Conservation (phyloP, 2,113 vertebrate genomes). For the Todiramphus chloris region DNA sequence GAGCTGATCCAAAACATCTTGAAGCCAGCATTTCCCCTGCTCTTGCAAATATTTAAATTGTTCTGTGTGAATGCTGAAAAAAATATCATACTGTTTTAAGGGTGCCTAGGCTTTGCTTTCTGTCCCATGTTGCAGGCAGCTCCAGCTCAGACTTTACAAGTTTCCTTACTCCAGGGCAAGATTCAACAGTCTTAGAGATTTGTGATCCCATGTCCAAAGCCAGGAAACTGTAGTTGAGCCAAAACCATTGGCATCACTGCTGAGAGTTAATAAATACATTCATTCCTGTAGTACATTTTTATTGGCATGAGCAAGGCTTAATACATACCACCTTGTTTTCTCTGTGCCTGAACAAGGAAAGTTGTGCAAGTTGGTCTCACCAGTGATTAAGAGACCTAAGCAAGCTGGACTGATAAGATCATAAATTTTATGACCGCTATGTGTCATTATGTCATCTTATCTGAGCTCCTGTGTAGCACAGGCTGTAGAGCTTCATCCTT, state of each 20-base stretch:
- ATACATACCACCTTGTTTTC: conserved; percentile 39
- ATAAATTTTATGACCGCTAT: not conserved
- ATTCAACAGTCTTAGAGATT: not conserved
- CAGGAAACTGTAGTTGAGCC: conserved; percentile 14
- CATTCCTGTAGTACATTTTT: conserved; percentile 49
- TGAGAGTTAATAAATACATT: conserved; percentile 49
- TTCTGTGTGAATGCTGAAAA: not conserved
- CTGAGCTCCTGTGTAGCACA: not conserved
- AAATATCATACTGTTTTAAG: not conserved
- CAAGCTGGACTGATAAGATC: not conserved
- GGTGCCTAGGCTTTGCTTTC: not conserved
- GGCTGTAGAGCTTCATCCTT: not conserved
- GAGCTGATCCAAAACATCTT: not conserved
- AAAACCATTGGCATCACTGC: conserved; percentile 35
- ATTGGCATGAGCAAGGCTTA: conserved; percentile 5
- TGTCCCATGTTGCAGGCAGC: not conserved
- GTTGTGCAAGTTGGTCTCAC: not conserved
- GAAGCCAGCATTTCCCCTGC: not conserved
- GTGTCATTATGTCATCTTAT: not conserved
- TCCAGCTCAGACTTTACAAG: not conserved
- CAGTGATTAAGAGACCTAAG: not conserved
- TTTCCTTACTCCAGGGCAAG: not conserved
- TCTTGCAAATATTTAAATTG: not conserved
- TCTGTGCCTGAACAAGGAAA: not conserved
- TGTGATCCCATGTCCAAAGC: conserved; percentile 11